A percentile compares a stretch with the other conserved stretches of the same genome.
phyloP scores from a whole-genome alignment of 2,888 invertebrate genomes.

The Agrochola lychnidis region DNA sequence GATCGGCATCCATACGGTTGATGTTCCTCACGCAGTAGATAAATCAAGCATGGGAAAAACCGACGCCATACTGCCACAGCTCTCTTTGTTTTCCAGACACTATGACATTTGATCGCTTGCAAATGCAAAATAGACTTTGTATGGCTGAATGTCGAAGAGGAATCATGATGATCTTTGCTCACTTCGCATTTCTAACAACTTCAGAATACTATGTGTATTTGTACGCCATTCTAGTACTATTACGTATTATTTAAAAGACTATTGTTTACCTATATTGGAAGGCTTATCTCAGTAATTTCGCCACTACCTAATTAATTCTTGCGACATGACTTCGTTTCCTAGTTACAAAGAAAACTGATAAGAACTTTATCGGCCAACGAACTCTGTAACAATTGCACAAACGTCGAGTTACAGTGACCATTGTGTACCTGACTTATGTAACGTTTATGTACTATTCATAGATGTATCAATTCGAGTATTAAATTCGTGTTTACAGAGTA shows the following conservation, averaged over 20 bases:
- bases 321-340: slow-evolving; percentile 77
- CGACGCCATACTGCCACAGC: slow-evolving; percentile 67
- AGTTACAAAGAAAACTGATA: slow-evolving; percentile 85
- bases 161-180: slow-evolving; percentile 61
- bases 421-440: slow-evolving; percentile 65
- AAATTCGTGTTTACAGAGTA: slow-evolving; percentile 25
- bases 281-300: slow-evolving; percentile 69
- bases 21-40: slow-evolving; percentile 74
- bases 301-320: slow-evolving; percentile 80
- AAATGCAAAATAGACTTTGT: slow-evolving; percentile 66
- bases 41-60: slow-evolving; percentile 81
- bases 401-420: slow-evolving; percentile 64
- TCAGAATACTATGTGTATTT: slow-evolving; percentile 11
- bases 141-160: slow-evolving; percentile 55
- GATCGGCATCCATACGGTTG: slow-evolving; percentile 69
- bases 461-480: slow-evolving; percentile 36
- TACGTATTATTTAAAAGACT: slow-evolving; percentile 16
- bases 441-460: slow-evolving; percentile 43
- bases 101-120: slow-evolving; percentile 76
- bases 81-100: slow-evolving; percentile 72
- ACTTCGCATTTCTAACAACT: slow-evolving; percentile 42
- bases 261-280: slow-evolving; percentile 23
- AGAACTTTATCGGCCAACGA: slow-evolving; percentile 85
- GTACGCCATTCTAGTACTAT: neutral
- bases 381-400: slow-evolving; percentile 80